phyloP scores from a whole-genome alignment of 2,113 vertebrate species.

The Sinocyclocheilus rhinocerous region DNA sequence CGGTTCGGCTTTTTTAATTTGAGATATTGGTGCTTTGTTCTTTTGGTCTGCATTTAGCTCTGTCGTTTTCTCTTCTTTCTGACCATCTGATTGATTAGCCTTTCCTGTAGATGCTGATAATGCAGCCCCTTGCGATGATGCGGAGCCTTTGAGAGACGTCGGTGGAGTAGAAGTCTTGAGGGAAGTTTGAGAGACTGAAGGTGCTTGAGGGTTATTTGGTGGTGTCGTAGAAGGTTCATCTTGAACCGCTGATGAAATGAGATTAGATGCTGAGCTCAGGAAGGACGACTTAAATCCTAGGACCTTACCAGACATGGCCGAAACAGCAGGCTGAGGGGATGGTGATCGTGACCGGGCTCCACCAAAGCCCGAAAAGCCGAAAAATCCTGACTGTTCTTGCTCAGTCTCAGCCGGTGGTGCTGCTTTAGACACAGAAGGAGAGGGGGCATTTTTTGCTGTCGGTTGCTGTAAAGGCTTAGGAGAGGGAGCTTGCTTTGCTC shows the following conservation, averaged over 20 bases:
- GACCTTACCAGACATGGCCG: constrained; percentile 72
- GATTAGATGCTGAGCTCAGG: constrained; percentile 76
- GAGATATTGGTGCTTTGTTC: constrained; percentile 50
- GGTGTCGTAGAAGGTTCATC: constrained; percentile 67
- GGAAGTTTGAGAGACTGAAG: constrained; percentile 47
- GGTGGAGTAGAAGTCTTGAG: constrained; percentile 53
- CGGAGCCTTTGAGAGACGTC: constrained; percentile 56
- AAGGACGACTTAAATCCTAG: constrained; percentile 74
- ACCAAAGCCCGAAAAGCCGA: constrained; percentile 70
- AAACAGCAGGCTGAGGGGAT: constrained; percentile 58
- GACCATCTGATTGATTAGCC: constrained; percentile 2
- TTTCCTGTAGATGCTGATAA: neutral
- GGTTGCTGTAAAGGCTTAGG: constrained; percentile 38
- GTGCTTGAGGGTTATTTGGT: constrained; percentile 68
- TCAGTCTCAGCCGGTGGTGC: constrained; percentile 43
- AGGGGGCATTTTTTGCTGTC: constrained; percentile 14
- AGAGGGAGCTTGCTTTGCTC: constrained; percentile 29
- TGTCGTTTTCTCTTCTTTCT: constrained; percentile 56
- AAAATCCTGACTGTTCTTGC: constrained; percentile 68
- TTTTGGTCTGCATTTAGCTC: constrained; percentile 59
- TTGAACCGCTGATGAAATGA: constrained; percentile 73
- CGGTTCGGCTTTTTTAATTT: constrained; percentile 57
- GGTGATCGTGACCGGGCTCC: constrained; percentile 62
- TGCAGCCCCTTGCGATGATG: constrained; percentile 20
- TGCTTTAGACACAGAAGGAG: constrained; percentile 33